Conservation (phyloP, 2,888 invertebrate species). For the Drosophila nigricruria region DNA sequence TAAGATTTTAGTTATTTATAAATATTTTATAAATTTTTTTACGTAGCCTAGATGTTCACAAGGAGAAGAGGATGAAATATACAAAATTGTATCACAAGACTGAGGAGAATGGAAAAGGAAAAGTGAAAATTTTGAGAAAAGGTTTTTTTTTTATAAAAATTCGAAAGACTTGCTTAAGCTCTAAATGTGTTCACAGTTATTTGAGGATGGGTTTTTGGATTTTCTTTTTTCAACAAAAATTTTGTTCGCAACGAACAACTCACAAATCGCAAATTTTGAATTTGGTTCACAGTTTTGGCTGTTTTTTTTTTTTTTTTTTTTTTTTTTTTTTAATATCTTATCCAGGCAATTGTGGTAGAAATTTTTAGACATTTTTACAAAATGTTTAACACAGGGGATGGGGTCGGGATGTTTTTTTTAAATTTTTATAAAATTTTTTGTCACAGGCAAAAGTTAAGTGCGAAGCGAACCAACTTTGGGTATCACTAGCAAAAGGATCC, state of each 20-base stretch:
- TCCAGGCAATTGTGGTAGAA: constrained; percentile 53
- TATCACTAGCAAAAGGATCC: constrained; percentile 11
- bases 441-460: constrained; percentile 49
- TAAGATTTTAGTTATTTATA: too few relatives aligned
- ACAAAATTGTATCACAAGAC: neutral
- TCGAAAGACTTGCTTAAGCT: constrained; percentile 31
- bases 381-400: constrained; percentile 52
- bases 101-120: neutral
- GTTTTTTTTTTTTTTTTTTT: constrained; percentile 30
- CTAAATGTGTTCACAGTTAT: constrained; percentile 50
- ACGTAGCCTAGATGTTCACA: constrained; percentile 37
- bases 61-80: neutral
- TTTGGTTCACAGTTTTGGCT: constrained; percentile 63
- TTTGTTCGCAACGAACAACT: constrained; percentile 47
- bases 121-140: neutral
- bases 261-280: constrained; percentile 42
- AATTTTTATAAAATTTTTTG: constrained; percentile 71
- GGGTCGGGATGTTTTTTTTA: constrained; percentile 1
- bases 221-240: constrained; percentile 23
- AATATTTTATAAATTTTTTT: constrained; percentile 41
- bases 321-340: constrained; percentile 5
- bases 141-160: neutral
- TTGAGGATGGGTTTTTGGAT: constrained; percentile 32
- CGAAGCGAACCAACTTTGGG: constrained; percentile 14
- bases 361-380: constrained; percentile 60